A percentile compares a stretch with the other conserved stretches of the same genome.
Conservation (phyloP, 2,797 vertebrate species). For the Pseudomugil gertrudae region DNA sequence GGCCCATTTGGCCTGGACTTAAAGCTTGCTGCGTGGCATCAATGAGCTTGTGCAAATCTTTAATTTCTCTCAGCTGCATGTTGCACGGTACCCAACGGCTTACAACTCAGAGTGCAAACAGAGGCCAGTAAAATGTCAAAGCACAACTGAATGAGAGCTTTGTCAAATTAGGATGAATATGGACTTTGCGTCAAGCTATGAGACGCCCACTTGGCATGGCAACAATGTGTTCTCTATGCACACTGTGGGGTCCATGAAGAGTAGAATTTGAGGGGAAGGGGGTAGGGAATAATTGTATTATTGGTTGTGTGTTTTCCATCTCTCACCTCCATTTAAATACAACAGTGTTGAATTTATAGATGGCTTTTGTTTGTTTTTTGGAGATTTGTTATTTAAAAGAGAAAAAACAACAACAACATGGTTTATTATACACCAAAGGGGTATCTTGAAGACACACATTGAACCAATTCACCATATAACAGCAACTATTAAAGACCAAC, state of each 20-base stretch:
- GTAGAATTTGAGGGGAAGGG: conserved; percentile 50
- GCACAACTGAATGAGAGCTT: conserved; percentile 67
- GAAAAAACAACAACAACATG: conserved; percentile 4
- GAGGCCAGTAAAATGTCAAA: conserved; percentile 58
- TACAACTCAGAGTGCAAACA: conserved; percentile 35
- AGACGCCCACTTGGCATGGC: conserved; percentile 70
- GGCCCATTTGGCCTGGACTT: not conserved
- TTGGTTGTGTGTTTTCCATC: conserved; percentile 47
- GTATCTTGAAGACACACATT: not conserved
- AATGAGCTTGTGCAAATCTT: conserved; percentile 9
- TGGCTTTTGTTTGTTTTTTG: conserved; percentile 23
- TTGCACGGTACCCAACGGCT: conserved; percentile 3
- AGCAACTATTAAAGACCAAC: not conserved
- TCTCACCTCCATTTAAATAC: conserved; percentile 27
- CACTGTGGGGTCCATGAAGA: conserved; percentile 40
- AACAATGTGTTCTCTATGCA: conserved; percentile 74
- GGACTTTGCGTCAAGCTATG: conserved; percentile 53
- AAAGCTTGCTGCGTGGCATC: not conserved
- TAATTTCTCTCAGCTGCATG: conserved; percentile 7
- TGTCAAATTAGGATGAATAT: conserved; percentile 67
- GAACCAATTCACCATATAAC: no score
- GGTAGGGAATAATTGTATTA: conserved; percentile 57
- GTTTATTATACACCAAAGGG: conserved; percentile 1
- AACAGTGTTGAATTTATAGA: conserved; percentile 23
- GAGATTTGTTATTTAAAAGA: no score